A percentile compares a stretch with the other conserved stretches of the same genome.
Evolutionary conservation across 1,140 invertebrate species (phyloP).

Genomic region (Macrobrachium nipponense): DNA sequence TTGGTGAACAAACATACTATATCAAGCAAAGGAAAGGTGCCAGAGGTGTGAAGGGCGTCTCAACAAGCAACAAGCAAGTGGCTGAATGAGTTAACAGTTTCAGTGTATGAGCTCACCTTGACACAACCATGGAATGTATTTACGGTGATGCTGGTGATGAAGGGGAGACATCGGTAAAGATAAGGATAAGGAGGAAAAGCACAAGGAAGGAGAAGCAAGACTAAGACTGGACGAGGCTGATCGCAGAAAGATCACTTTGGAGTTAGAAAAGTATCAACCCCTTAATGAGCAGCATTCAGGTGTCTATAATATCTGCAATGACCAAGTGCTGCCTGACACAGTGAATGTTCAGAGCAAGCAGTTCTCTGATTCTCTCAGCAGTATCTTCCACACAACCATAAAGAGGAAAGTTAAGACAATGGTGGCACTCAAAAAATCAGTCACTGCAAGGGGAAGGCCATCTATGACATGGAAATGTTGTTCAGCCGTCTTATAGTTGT

Average conservation of each 20-base stretch:
- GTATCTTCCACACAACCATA: not conserved
- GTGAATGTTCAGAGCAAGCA: not conserved
- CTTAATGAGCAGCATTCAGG: too few species aligned
- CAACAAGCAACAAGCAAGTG: not conserved
- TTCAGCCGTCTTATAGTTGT: too few species aligned
- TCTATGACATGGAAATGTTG: too few species aligned
- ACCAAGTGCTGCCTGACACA: not conserved
- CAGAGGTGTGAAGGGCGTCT: too few species aligned
- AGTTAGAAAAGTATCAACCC: not conserved
- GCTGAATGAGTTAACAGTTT: not conserved
- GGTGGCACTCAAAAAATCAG: too few species aligned
- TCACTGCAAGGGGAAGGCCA: too few species aligned
- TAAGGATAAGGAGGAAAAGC: not conserved
- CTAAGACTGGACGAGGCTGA: constrained; percentile 1
- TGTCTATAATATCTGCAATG: not conserved
- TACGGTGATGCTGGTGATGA: not conserved
- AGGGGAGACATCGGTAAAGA: not conserved
- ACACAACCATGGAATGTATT: not conserved
- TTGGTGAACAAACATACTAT: not conserved
- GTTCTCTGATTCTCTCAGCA: not conserved
- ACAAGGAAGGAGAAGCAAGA: constrained; percentile 31
- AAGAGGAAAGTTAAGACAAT: not conserved
- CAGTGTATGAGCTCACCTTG: not conserved
- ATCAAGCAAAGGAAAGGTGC: not conserved
- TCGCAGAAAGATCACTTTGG: not conserved